Evolutionary conservation across 2,113 vertebrate species (phyloP), one percentile per base, ranked within the genome.

Genomic region (Ophthalmolycus amberensis): DNA sequence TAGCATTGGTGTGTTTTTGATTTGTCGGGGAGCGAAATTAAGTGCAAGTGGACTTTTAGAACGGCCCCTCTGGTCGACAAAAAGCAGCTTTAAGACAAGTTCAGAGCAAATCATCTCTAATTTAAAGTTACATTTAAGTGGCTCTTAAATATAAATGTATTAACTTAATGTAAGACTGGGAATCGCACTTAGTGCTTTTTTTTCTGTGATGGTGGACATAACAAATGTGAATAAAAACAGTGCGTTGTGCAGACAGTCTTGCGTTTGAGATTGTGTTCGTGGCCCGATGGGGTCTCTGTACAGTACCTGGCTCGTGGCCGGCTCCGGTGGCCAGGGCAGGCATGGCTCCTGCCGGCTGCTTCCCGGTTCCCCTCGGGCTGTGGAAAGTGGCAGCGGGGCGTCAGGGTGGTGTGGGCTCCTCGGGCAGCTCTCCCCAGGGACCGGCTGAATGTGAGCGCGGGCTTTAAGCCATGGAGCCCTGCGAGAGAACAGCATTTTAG

Each of bases 381-480:
- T 89, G 87, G 85, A 89, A 90, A 90, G 79, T 85, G 82, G 81
- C 85, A 77, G 78, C 38, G 44, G 52, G 79, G 80, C 66, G 83
- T 91, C 87, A 90, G 75, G 79, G 71, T 20, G 15, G 71, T 37
- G 71, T 32, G 77, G 82, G 63, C 64, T 89, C 74, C 79, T 84
- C 58, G 25, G 20, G 70, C 71, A 75, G 86, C 0, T 84, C 70
- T 80, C 79, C 79, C 62, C 58, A 44, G 27, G 68, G 73, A 83
- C 67, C 38, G 63, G 76, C 78, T 85, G 71, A 74, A 85, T 84
- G 46, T 60, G 68, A 77, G 54, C 65, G 64, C 29, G 3, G 80
- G 84, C 46, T 64, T 92, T 90, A 90, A 90, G 89, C 87, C 92
- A 91, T 91, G 81, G 75, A 91, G 81, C 44, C 89, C 93, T 94